Percentiles rank a stretch among this genome's conserved stretches.
These are phyloP conservation scores for Phylloscopus trochilus DNA, from an alignment of 2,113 vertebrate species.

Conservation along the genomic window DNA sequence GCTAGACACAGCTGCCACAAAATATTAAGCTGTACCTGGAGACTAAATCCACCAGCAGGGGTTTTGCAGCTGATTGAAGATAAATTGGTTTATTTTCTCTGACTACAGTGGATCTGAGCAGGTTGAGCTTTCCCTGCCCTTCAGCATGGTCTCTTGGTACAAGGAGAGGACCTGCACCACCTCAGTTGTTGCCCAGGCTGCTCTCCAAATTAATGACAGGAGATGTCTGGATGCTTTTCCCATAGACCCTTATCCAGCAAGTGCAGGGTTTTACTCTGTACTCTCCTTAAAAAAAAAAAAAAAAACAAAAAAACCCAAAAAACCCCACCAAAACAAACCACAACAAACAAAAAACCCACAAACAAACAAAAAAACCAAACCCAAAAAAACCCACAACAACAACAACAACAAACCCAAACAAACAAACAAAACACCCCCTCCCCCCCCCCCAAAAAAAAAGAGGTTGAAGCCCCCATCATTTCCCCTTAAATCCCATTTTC, in stretches of 20 bases:
- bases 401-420: too few relatives aligned
- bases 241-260: neutral
- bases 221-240: neutral
- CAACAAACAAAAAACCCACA: too few relatives aligned
- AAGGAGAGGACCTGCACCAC: neutral
- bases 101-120: neutral
- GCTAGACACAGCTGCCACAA: neutral
- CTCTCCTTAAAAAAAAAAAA: neutral
- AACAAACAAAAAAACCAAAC: too few relatives aligned
- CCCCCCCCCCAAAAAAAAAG: neutral
- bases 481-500: neutral
- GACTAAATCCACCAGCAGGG: neutral
- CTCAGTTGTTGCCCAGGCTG: neutral
- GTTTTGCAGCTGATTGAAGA: neutral
- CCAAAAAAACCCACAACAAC: too few relatives aligned
- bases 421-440: too few relatives aligned
- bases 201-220: neutral
- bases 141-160: rapidly evolving
- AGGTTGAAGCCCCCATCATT: neutral
- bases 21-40: neutral
- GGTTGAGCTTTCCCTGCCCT: neutral
- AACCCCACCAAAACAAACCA: neutral
- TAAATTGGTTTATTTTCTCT: neutral
- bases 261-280: neutral
- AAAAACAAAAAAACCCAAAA: too few relatives aligned